phyloP scores from a whole-genome alignment of 2,113 vertebrate species.

The Collichthys lucidus region DNA sequence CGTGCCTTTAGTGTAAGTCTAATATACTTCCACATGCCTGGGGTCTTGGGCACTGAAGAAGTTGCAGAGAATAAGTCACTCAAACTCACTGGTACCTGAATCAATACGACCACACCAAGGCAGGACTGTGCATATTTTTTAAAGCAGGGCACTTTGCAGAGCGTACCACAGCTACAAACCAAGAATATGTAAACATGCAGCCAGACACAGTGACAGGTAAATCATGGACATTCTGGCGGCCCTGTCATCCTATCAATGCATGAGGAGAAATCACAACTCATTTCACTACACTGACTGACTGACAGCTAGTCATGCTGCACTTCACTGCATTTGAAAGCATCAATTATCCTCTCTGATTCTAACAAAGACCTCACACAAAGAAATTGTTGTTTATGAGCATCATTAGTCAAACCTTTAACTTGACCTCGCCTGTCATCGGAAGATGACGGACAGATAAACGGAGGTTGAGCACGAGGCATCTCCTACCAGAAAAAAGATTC shows the following conservation, averaged over 20 bases:
- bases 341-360: constrained; percentile 19
- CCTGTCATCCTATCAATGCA: not conserved
- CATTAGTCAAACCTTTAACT: constrained; percentile 14
- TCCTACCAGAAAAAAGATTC: not conserved
- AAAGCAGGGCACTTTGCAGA: too few relatives aligned
- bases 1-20: too few relatives aligned
- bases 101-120: too few relatives aligned
- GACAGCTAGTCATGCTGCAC: constrained; percentile 15
- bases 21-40: not conserved
- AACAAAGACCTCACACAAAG: constrained; percentile 20
- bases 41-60: too few relatives aligned
- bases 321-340: constrained; percentile 28
- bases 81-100: too few relatives aligned
- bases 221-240: not conserved
- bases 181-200: not conserved
- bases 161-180: not conserved
- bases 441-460: constrained; percentile 33
- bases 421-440: constrained; percentile 17
- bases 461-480: not conserved
- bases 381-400: constrained; percentile 22
- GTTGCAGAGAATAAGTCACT: too few relatives aligned
- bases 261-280: not conserved
- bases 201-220: constrained; percentile 4
- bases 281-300: not conserved
- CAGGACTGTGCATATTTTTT: too few relatives aligned